Base-by-base conservation (phyloP, 2,888 invertebrate species). In the Nomada fucata region DNA sequence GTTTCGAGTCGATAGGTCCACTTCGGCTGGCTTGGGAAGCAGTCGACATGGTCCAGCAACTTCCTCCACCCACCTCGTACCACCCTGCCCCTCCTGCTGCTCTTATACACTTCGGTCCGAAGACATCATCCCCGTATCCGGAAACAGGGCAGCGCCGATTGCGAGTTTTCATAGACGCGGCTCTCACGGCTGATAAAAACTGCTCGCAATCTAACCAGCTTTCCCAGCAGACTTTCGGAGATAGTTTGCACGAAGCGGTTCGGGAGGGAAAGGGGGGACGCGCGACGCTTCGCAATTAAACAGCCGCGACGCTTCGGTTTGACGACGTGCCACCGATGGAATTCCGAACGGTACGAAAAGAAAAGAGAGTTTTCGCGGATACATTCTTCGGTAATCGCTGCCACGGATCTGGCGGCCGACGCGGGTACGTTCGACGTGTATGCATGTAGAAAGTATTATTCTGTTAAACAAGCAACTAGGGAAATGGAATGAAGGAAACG, bases 1-100 rank as follows among this genome's bases (percentile, higher is more conserved):
- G 90, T 90, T 90, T 90, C 90, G 89, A 90, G 90, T 90, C 90
- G 90, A 90, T 90, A 90, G 90, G 90, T 90, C 90, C 90, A 90
- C 90, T 90, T 90, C 86, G 89, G 82, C 90, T 86, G 87, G 86
- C 85, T 86, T 86, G 86, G 85, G 82, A 86, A 86, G 80, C 87
- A 87, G 87, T 88, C 86, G 89, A 90, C 88, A 90, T 88, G 90
- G 88, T 90, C 90, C 90, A 87, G 86, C 86, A 86, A 90, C 91
- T 90, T 89, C 85, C 83, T 85, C 88, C 78, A 36, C 84, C 84
- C 83, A 67, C 84, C 69, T 75, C 88, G 64, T 57, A 55, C 79
- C 65, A 70, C 36, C 52, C 70, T 64, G 63, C 29, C 53, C 69
- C 18, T 71, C 36, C 75, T 72, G 82, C 60, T 44, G 74, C 53